Evolutionary conservation across 2,888 invertebrate genomes (phyloP).

Genomic region (Lapara coniferarum): DNA sequence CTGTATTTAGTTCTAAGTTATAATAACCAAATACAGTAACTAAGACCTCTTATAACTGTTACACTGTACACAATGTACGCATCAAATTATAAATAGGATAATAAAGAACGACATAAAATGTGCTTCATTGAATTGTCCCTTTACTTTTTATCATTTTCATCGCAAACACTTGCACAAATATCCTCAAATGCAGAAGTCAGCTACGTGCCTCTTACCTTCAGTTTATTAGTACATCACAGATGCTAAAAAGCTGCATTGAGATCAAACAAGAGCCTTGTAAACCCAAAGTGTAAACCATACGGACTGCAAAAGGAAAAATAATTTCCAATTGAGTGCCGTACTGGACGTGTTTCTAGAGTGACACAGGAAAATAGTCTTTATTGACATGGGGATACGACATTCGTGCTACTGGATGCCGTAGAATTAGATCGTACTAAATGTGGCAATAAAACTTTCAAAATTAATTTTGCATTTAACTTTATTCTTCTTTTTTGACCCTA

Average conservation of each 20-base stretch:
- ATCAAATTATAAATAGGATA: no score
- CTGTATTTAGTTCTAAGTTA: no score
- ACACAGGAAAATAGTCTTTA: constrained; percentile 22
- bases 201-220: not conserved
- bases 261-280: constrained; percentile 7
- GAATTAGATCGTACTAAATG: not conserved
- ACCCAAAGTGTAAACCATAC: constrained; percentile 2
- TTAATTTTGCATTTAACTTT: no score
- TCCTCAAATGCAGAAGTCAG: no score
- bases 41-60: no score
- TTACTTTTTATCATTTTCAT: no score
- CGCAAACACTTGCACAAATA: no score
- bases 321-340: constrained; percentile 15
- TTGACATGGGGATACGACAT: constrained; percentile 5
- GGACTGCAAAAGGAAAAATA: constrained; percentile 17
- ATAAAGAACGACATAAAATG: no score
- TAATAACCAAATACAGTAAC: no score
- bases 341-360: not conserved
- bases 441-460: not conserved
- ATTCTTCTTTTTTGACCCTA: no score
- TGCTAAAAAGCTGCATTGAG: not conserved
- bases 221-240: not conserved
- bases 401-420: not conserved
- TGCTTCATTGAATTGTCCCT: no score
- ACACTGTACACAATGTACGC: no score